Percentiles rank a stretch among this genome's conserved stretches.
These are phyloP conservation scores for Paraplagusia blochii DNA, from an alignment of 2,113 vertebrate genomes.

Conservation along the genomic window DNA sequence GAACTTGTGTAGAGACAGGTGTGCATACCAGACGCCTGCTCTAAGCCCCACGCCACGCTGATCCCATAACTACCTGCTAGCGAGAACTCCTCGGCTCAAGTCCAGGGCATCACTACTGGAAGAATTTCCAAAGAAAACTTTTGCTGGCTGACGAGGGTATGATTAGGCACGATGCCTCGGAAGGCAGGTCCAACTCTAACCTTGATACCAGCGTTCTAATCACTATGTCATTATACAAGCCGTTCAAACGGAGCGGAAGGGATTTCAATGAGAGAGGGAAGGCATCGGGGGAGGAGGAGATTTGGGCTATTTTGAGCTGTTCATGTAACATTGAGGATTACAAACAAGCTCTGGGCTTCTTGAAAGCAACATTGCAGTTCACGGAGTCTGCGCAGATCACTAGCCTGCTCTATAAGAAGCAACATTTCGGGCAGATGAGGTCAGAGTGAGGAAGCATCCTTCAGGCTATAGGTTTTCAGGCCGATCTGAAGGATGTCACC, in stretches of 20 bases:
- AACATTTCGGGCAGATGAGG: conserved; percentile 15
- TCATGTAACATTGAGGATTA: conserved; percentile 66
- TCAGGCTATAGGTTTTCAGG: conserved; percentile 25
- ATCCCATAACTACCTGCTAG: conserved; percentile 60
- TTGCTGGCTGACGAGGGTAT: conserved; percentile 19
- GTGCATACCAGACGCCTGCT: conserved; percentile 74
- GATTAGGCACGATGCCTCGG: conserved; percentile 21
- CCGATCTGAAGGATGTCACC: conserved; percentile 27
- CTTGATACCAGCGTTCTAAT: conserved; percentile 24
- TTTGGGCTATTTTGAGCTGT: conserved; percentile 60
- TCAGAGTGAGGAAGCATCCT: conserved; percentile 27
- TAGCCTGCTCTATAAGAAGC: conserved; percentile 18
- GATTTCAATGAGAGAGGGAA: conserved; percentile 25
- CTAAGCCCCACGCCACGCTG: conserved; percentile 38
- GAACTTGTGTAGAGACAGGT: conserved; percentile 69
- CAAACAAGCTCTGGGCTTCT: conserved; percentile 54
- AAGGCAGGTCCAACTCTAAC: conserved; percentile 44
- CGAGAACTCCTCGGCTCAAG: conserved; percentile 27
- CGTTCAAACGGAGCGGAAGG: conserved; percentile 33
- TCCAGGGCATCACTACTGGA: conserved; percentile 32
- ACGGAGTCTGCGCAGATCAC: conserved; percentile 15
- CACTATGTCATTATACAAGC: conserved; percentile 27
- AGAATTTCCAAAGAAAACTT: conserved; percentile 19
- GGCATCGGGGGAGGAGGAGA: conserved; percentile 40
- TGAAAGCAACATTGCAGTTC: conserved; percentile 44